Evolutionary conservation across 2,888 invertebrate genomes (phyloP).

Genomic region (Xestobium rufovillosum): DNA sequence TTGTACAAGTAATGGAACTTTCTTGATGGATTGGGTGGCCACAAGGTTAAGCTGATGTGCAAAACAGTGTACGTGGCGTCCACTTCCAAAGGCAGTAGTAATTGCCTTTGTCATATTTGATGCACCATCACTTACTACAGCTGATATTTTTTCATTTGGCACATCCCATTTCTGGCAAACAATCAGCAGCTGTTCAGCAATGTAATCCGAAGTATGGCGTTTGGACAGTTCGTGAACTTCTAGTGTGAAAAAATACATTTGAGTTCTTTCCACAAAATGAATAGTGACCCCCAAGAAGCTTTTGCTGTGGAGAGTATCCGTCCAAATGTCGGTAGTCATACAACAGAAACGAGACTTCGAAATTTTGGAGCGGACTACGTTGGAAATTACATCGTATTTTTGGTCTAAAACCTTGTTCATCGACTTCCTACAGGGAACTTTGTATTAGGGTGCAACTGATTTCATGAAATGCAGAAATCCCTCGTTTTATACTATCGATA

Average conservation of each 20-base stretch:
- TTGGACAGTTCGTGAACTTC: not conserved
- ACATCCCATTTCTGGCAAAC: constrained; percentile 3
- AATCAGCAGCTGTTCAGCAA: not conserved
- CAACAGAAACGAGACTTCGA: not conserved
- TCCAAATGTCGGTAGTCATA: constrained; percentile 1
- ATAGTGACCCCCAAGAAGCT: constrained; percentile 1
- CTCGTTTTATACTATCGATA: constrained; percentile 1
- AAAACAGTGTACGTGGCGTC: constrained; percentile 1
- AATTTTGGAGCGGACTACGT: not conserved
- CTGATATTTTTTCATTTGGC: not conserved
- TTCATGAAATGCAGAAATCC: not conserved
- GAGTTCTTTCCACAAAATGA: not conserved
- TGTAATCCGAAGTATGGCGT: not conserved
- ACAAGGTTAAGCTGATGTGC: constrained; percentile 3
- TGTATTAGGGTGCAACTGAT: not conserved
- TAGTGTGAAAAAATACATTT: not conserved
- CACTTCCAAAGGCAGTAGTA: not conserved
- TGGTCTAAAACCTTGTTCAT: not conserved
- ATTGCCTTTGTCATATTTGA: constrained; percentile 4
- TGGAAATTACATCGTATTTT: not conserved
- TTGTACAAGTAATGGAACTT: not conserved
- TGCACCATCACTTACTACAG: constrained; percentile 4
- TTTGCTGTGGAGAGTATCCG: not conserved
- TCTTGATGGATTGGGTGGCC: not conserved
- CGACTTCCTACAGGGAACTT: not conserved